A percentile compares a stretch with the other conserved stretches of the same genome.
These are phyloP conservation scores for Calliphora vicina DNA, from an alignment of 1,140 invertebrate genomes.

Conservation along the genomic window DNA sequence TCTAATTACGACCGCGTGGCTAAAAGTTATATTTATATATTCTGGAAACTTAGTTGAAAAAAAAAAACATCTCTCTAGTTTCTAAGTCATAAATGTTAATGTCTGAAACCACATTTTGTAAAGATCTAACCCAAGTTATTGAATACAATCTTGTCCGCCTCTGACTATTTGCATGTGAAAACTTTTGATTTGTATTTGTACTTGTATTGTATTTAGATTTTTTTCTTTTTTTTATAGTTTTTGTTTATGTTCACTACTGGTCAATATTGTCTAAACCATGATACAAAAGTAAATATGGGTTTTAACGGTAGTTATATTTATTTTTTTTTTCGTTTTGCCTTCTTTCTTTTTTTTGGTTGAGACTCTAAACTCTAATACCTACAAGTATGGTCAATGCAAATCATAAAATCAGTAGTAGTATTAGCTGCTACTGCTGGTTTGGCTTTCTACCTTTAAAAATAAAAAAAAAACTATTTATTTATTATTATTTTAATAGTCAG, in stretches of 20 bases:
- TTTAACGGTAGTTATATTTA: neutral
- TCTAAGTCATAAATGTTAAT: too few species aligned
- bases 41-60: too few species aligned
- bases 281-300: neutral
- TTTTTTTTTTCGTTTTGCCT: neutral
- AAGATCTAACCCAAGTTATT: too few species aligned
- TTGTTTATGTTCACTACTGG: constrained; percentile 6
- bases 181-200: too few species aligned
- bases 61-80: too few species aligned
- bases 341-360: neutral
- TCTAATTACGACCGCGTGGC: too few species aligned
- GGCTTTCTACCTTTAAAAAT: neutral
- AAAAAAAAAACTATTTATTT: neutral
- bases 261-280: constrained; percentile 12
- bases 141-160: too few species aligned
- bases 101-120: too few species aligned
- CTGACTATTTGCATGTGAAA: too few species aligned
- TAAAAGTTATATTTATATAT: too few species aligned
- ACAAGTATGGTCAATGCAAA: neutral
- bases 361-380: too few species aligned
- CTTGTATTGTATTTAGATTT: neutral
- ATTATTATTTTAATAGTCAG: constrained; percentile 3
- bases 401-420: constrained; percentile 7
- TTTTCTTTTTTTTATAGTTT: neutral
- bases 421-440: neutral